Evolutionary conservation across 2,888 invertebrate genomes (phyloP).

Genomic region (Gastrophysa polygoni): DNA sequence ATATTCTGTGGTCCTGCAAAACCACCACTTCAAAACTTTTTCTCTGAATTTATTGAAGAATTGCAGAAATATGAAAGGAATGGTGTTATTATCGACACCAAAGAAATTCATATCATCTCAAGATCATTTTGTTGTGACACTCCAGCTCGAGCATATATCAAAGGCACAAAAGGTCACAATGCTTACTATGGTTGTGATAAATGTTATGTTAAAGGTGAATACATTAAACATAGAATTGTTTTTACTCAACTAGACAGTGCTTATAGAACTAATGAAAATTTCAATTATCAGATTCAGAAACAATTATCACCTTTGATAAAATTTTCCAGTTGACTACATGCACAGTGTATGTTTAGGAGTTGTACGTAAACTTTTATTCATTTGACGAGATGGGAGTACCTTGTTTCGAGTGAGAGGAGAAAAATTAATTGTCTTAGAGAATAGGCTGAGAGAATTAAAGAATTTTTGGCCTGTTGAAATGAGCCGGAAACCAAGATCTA

Average conservation of each 20-base stretch:
- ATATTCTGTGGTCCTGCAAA: conserved; percentile 16
- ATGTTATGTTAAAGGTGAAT: conserved; percentile 32
- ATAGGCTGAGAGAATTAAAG: conserved; percentile 10
- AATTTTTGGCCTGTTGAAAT: conserved; percentile 20
- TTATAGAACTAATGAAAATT: conserved; percentile 30
- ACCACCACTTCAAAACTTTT: conserved; percentile 31
- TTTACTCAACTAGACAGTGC: conserved; percentile 34
- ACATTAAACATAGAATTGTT: conserved; percentile 29
- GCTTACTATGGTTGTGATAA: conserved; percentile 39
- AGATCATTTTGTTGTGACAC: conserved; percentile 31
- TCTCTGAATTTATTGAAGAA: conserved; percentile 11
- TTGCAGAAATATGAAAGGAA: conserved; percentile 1
- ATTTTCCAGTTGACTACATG: conserved; percentile 40
- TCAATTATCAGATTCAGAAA: conserved; percentile 25
- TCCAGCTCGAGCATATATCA: conserved; percentile 29
- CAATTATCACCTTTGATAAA: conserved; percentile 40
- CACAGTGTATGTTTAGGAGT: conserved; percentile 38
- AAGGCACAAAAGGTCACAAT: conserved; percentile 35
- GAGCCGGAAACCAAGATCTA: not conserved
- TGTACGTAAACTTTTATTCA: conserved; percentile 24
- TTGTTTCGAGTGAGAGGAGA: conserved; percentile 8
- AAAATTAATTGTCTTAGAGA: conserved; percentile 5
- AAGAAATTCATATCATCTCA: not conserved
- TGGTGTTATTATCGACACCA: not conserved
- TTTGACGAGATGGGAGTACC: conserved; percentile 22